Evolutionary conservation across 2,888 invertebrate genomes (phyloP), one percentile per base, ranked within the genome.

Genomic region (Boloria selene): DNA sequence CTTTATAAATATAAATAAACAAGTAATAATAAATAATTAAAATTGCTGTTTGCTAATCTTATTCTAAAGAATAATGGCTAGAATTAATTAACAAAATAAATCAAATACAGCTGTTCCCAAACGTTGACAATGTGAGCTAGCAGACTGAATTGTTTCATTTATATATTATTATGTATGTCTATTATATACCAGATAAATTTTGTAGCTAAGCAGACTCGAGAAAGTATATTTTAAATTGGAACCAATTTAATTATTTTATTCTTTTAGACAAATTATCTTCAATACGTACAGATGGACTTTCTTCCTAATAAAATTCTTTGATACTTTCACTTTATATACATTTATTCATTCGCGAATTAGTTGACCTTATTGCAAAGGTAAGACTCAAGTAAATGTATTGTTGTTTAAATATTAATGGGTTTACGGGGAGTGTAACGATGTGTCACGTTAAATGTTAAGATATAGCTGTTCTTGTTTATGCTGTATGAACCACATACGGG

Each of bases 361-460:
- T 71, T 68, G 75, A 72, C 74, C 77, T 76, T 74, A 75, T 74
- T 72, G 71, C 74, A 74, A 74, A 76, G 73, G 71, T 65, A 71
- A 73, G 73, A 77, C 77, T 77, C 73, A 77, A 77, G 72, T 64
- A 58, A 31, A 56, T 74, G 72, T 77, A 75, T 67, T 67, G 72
- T 75, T 77, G 68, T 73, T 79, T 77, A 76, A 79, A 75, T 77
- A 79, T 79, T 77, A 69, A 80, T 75, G 74, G 75, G 69, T 74
- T 75, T 68, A 72, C 73, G 69, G 66, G 73, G 69, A 75, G 72
- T 70, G 74, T 74, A 71, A 66, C 69, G 64, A 69, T 61, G 68
- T 65, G 6, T 64, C 38, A 62, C 68, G 64, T 60, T 60, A 66
- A 51, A 58, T 64, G 54, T 61, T 59, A 51, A 56, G 54, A 44